Evolutionary conservation across 2,113 vertebrate species (phyloP), one percentile per base, ranked within the genome.

Genomic region (Balaeniceps rex): DNA sequence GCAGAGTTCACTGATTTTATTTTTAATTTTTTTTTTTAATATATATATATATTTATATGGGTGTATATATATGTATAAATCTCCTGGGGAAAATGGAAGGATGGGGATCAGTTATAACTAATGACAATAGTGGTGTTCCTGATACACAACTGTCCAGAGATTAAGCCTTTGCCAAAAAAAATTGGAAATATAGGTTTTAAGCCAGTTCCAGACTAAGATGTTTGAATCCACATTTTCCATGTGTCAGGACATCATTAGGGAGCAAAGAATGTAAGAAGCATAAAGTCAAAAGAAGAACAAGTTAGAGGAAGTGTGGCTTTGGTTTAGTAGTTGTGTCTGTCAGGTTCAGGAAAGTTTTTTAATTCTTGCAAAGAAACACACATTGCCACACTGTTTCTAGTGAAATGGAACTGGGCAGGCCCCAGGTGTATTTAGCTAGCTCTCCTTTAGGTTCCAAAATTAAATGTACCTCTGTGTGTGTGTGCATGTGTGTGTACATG

Each of bases 331-430:
- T 22, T 64, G 4, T 44, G 4, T 34, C 42, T 74, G 23, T 58
- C 18, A 78, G 4, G 9, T 64, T 86, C 42, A 44, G 15, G 8
- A 26, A 46, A 47, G 14, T 29, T 16, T 55, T 86, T 63, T 26
- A 79, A 23, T 40, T 75, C 40, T 70, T 87, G 10, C 5, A 33
- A 40, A 75, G 38, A 55, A 92, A 75, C 3, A 10, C 13, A 44
- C 0, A 4, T n/a, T 74, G 4, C 7, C 28, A 33, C 6, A 33
- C 4, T 19, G 1, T 28, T 69, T 64, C 38, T 28, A 44, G 18
- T 33, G 10, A 52, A 83, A 64, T 54, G 3, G 9, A 79, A 33
- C 13, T n/a, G 25, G 18, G 19, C 3, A 44, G 11, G 12, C 33
- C 7, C 24, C 38, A 65, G 19, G 3, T 44, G 5, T 33, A n/a